Evolutionary conservation across 2,113 vertebrate species (phyloP).

Genomic region (Leuciscus idus): DNA sequence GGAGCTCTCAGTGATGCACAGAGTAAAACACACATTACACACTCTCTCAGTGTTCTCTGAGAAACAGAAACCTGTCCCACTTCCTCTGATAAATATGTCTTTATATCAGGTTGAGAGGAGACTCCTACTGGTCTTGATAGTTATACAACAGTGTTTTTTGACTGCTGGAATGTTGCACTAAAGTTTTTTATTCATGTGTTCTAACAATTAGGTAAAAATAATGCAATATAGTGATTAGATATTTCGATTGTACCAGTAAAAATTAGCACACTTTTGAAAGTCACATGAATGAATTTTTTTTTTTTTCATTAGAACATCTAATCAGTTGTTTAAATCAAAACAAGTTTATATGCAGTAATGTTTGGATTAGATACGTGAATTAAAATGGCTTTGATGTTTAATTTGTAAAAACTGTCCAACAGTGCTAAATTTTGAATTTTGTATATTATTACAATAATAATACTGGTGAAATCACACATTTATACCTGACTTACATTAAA

Average conservation of each 20-base stretch:
- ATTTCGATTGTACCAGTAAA: not conserved
- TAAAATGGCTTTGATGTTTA: too few relatives aligned
- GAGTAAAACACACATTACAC: not conserved
- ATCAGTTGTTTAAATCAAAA: too few relatives aligned
- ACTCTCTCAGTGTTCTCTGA: not conserved
- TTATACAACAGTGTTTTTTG: not conserved
- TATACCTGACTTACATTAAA: too few relatives aligned
- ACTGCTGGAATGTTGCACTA: too few relatives aligned
- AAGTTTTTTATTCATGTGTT: too few relatives aligned
- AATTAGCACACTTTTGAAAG: not conserved
- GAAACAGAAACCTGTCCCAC: not conserved
- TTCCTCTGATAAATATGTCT: not conserved
- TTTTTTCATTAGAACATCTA: too few relatives aligned
- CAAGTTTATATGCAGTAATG: too few relatives aligned
- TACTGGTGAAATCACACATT: too few relatives aligned
- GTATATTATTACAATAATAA: too few relatives aligned
- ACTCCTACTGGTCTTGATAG: constrained; percentile 4
- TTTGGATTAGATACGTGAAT: too few relatives aligned
- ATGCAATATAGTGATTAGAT: not conserved
- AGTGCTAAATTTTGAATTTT: too few relatives aligned
- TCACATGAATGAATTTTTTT: not conserved
- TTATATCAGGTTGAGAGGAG: not conserved
- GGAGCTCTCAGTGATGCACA: not conserved
- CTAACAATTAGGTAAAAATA: not conserved
- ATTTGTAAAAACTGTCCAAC: too few relatives aligned